These are phyloP conservation scores for Dasysyrphus tricinctus DNA, from an alignment of 2,888 invertebrate genomes.

Conservation along the genomic window DNA sequence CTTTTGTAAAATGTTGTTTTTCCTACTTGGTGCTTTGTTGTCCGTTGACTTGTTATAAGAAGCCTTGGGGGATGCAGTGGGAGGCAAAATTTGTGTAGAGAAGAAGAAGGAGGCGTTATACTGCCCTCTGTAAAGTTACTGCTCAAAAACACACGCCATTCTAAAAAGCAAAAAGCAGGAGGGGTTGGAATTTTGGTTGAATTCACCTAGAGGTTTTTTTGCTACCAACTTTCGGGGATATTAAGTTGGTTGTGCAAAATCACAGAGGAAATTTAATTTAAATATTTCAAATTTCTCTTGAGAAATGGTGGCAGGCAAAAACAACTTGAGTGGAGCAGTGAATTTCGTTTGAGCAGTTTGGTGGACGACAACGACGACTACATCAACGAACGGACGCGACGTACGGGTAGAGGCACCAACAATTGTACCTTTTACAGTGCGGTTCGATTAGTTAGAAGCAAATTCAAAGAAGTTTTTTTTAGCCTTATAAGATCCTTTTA, in stretches of 20 bases:
- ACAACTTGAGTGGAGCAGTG: constrained; percentile 64
- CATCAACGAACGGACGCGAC: constrained; percentile 17
- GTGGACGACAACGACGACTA: constrained; percentile 19
- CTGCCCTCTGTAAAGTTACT: constrained; percentile 56
- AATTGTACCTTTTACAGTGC: neutral
- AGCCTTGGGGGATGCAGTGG: constrained; percentile 55
- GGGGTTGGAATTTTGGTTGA: constrained; percentile 68
- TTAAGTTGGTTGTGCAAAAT: constrained; percentile 75
- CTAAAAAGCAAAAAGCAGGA: constrained; percentile 7
- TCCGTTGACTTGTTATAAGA: constrained; percentile 70
- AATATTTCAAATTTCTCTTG: constrained; percentile 76
- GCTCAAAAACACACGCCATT: constrained; percentile 29
- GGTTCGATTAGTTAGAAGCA: too few species aligned
- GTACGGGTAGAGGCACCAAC: neutral
- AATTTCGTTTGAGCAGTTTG: constrained; percentile 56
- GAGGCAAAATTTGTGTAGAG: constrained; percentile 20
- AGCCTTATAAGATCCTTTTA: too few species aligned
- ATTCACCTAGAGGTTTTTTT: constrained; percentile 71
- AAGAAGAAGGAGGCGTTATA: neutral
- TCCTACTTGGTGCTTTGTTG: constrained; percentile 65
- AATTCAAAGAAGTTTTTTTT: too few species aligned
- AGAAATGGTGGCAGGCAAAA: constrained; percentile 74
- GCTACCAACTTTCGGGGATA: constrained; percentile 74
- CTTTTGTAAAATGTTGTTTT: constrained; percentile 68
- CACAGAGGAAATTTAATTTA: constrained; percentile 76